Conservation (phyloP, 2,113 vertebrate species). For the Rhipidura dahli region DNA sequence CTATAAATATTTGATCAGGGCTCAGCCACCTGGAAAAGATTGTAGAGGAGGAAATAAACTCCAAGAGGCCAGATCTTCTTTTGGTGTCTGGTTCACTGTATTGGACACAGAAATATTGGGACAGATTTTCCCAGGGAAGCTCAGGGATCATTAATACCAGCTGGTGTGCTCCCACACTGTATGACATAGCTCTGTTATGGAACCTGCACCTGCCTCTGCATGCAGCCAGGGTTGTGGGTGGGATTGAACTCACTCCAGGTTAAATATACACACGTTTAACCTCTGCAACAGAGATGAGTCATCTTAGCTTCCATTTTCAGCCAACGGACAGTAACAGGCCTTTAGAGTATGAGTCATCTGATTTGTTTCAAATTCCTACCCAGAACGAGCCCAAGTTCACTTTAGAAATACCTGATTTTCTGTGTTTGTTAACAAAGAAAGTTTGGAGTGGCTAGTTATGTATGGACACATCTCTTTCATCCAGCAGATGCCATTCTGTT, state of each 20-base stretch:
- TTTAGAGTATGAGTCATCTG: background rate
- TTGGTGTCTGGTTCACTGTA: background rate
- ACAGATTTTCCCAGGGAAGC: background rate
- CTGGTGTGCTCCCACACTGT: background rate
- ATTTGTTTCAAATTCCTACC: background rate
- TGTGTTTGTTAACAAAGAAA: background rate
- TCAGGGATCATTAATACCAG: background rate
- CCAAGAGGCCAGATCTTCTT: background rate
- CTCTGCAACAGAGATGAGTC: background rate
- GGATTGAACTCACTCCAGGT: background rate
- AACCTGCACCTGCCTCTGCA: background rate
- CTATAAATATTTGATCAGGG: slow-evolving; percentile 26
- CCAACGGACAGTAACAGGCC: background rate
- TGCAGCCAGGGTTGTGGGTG: background rate
- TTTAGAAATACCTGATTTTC: background rate
- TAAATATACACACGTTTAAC: background rate
- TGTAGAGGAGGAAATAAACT: slow-evolving; percentile 27
- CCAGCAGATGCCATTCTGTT: background rate
- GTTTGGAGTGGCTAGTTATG: background rate
- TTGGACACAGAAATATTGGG: background rate
- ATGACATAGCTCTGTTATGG: background rate
- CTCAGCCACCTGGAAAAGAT: slow-evolving; percentile 53
- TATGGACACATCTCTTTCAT: background rate
- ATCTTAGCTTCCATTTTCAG: background rate
- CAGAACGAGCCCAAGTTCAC: background rate